Conservation (phyloP, 2,797 vertebrate species). For the Chiroxiphia lanceolata region DNA sequence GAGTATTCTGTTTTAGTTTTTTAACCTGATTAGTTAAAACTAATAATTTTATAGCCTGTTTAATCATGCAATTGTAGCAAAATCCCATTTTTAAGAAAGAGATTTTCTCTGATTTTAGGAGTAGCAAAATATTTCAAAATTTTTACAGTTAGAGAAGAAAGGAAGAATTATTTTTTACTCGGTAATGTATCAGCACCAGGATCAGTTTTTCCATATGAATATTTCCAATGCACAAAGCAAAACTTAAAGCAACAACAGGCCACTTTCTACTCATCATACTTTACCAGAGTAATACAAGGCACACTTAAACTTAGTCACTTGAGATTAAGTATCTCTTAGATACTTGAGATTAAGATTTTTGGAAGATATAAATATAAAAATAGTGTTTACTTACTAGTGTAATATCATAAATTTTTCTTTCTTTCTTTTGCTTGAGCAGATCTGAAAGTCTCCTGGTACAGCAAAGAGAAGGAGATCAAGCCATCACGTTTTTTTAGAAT, state of each 20-base stretch:
- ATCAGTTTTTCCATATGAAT: background rate
- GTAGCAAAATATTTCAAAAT: background rate
- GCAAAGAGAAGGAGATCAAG: slow-evolving; percentile 92
- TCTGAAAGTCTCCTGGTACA: slow-evolving; percentile 92
- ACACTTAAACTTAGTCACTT: background rate
- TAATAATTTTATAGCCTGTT: background rate
- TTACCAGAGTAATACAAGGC: background rate
- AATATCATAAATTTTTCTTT: background rate
- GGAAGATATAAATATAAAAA: background rate
- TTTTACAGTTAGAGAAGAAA: background rate
- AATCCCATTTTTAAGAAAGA: background rate
- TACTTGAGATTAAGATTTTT: background rate
- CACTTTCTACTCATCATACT: background rate
- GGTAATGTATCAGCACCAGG: background rate
- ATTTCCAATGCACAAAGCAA: background rate
- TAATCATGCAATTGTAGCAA: background rate
- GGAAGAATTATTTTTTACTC: background rate
- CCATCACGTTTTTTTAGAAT: slow-evolving; percentile 94
- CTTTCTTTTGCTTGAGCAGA: slow-evolving; percentile 74
- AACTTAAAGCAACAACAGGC: background rate
- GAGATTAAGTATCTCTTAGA: background rate
- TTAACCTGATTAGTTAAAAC: background rate
- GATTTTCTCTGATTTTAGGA: background rate
- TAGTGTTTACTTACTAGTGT: background rate
- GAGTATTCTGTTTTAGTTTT: background rate